Evolutionary conservation across 2,888 invertebrate genomes (phyloP), one percentile per base, ranked within the genome.

Genomic region (Mesorhabditis belari): DNA sequence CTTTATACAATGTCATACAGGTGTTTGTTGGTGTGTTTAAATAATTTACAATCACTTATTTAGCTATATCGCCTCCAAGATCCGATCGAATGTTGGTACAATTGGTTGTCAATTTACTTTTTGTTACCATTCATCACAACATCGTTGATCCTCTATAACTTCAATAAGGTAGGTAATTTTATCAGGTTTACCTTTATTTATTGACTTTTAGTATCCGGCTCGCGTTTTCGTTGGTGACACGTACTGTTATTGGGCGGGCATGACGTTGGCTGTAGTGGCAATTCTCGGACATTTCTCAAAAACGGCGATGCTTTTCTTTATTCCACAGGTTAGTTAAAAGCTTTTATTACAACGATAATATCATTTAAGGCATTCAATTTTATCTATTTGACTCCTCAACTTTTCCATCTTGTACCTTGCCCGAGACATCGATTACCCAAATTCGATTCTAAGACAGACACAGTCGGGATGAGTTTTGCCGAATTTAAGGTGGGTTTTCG

Each of bases 231-330:
- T 98, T 4, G 98, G 98, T 1, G 98, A 99, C 82, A 99, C 98
- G 25, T 99, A 92, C 83, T 98, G 96, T 82, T 99, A 99, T 83
- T 91, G 96, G 80, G 91, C 96, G 35, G 98, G 98, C 62, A 98
- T 99, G 96, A 92, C 94, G 49, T 94, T 99, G 84, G 98, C 98
- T 19, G 96, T 96, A 26, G 95, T 96, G 56, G 96, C 92, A 51
- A 98, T 98, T 76, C 85, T 98, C 65, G 94, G 98, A 5, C 96
- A 96, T 83, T 98, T 99, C 82, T 94, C 94, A 85, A 99, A 98
- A 87, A 98, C 98, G 0, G 87, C 94, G 75, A 83, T 99, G 62
- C 85, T 99, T 21, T 98, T 98, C 83, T 95, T 98, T 82, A 87
- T 98, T 65, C 98, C 98, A 5, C 98, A 98, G 87, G 77, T 77